Base-by-base conservation (phyloP, 2,888 invertebrate species). In the Drosophila barbarae region DNA sequence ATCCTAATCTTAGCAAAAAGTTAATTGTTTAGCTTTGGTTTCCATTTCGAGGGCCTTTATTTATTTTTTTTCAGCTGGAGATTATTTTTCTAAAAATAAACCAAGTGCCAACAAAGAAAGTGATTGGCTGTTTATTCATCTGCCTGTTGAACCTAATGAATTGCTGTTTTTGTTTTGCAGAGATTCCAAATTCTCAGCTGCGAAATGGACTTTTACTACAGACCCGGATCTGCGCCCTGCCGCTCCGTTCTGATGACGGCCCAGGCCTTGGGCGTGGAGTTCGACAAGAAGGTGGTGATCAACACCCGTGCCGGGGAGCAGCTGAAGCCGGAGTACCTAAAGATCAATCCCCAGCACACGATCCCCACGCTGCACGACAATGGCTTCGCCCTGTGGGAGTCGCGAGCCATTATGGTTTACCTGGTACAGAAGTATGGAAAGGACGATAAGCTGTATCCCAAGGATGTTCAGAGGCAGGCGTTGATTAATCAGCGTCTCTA, bases 361-460 rank as follows among this genome's bases (percentile, higher is more conserved):
- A 92, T 97, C 61, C 96, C 97, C 4, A 95, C 95, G 0, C 88
- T 97, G 53, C 93, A 94, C 59, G 96, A 97, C 89, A 93, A 94
- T 78, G 96, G 95, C 0, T 93, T 96, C 83, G 88, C 92, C 13
- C 87, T 97, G 64, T 95, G 94, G 92, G 96, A 97, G 90, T 96
- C 96, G 53, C 94, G 95, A 42, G 94, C 95, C 67, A 96, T 96
- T 85, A 92, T 94, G 89, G 91, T 92, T 0, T 96, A 96, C 89
- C 91, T 96, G 84, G 94, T 91, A 28, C 93, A 93, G 89, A 93
- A 94, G 84, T 96, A 96, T 86, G 95, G 93, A 54, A 94, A 94
- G 87, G 92, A 93, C 74, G 94, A 93, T 81, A 90, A 91, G 0
- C 90, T 96, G 26, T 92, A 91, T 74, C 96, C 96, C 1, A 94